Base-by-base conservation (phyloP, 2,113 vertebrate genomes). In the Clarias magur region DNA sequence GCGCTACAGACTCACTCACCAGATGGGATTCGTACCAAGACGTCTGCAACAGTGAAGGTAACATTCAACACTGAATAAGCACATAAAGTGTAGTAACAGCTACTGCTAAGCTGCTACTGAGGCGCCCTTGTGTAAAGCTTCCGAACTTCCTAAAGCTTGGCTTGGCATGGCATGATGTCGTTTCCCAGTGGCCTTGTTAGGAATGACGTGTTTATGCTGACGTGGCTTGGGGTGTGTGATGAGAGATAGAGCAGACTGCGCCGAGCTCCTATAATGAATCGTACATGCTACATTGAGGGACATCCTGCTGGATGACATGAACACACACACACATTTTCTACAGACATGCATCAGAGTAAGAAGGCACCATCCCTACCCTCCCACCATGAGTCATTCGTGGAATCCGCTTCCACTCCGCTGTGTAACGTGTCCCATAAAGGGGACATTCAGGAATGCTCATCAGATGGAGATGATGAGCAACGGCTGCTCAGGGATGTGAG, bases 11-110 rank as follows among this genome's bases (percentile, higher is more conserved):
- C 91, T 96, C 97, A 0, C 91, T 99, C 62, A 96, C 95, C 88
- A 95, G 96, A 89, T 98, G 97, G 97, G 96, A 98, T 93, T 99
- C 98, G 0, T 98, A 98, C 38, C 96, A 98, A 94, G 97, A 97
- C 90, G 91, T 97, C 82, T 93, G 93, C 13, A 96, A 96, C 6
- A 95, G 95, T 1, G 97, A 98, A 96, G 97, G 97, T 98, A 94
- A 65, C 92, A 11, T 5, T 34, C 16, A 19, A 57, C 27, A 79
- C 15, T 0, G 17, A 57, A 10, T 1, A 48, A 3, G 12, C 25
- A 56, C 23, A 0, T n/a, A 56, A 11, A 38, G 27, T n/a, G 25
- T 3, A 30, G n/a, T 17, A 59, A 34, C 34, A 34, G 34, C 2
- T 59, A 7, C 23, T 56, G 19, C 13, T 54, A 56, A 15, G 19